phyloP scores from a whole-genome alignment of 2,797 vertebrate genomes.

The Aulostomus chinensis region DNA sequence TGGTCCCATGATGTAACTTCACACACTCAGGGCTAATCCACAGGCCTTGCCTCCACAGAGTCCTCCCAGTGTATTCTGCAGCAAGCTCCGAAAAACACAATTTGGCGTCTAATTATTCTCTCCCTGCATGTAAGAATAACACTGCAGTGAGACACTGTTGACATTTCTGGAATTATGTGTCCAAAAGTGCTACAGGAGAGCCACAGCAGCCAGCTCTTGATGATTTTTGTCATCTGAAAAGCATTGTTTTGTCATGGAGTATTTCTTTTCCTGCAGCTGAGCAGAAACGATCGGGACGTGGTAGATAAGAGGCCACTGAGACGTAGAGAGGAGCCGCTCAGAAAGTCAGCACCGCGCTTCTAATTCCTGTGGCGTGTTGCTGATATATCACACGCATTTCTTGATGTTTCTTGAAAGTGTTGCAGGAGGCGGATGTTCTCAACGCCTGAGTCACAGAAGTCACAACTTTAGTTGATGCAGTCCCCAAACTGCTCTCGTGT shows the following conservation, averaged over 20 bases:
- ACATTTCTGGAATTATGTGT: conserved; percentile 45
- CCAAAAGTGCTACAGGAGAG: conserved; percentile 1
- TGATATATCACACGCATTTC: conserved; percentile 25
- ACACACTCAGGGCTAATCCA: conserved; percentile 40
- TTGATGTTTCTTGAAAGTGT: conserved; percentile 18
- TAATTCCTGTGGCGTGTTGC: conserved; percentile 15
- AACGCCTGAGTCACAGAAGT: conserved; percentile 3
- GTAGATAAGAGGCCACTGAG: conserved; percentile 3
- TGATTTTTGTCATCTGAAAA: conserved; percentile 3
- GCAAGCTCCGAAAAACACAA: conserved; percentile 23
- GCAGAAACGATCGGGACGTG: conserved; percentile 11
- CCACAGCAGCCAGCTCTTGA: too few species aligned
- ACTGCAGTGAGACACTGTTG: conserved; percentile 18
- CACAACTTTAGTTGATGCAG: not conserved
- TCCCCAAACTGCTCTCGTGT: conserved; percentile 7
- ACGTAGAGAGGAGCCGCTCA: conserved; percentile 1
- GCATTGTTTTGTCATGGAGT: conserved; percentile 10
- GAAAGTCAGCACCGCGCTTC: conserved; percentile 35
- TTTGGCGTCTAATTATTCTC: conserved; percentile 18
- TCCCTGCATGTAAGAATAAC: conserved; percentile 12
- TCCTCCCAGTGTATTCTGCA: conserved; percentile 14
- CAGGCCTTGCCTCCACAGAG: conserved; percentile 28
- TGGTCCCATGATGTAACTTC: conserved; percentile 53
- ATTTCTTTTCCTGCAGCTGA: not conserved
- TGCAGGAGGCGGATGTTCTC: conserved; percentile 20